Base-by-base conservation (phyloP, 2,797 vertebrate species). In the Phaenicophaeus curvirostris region DNA sequence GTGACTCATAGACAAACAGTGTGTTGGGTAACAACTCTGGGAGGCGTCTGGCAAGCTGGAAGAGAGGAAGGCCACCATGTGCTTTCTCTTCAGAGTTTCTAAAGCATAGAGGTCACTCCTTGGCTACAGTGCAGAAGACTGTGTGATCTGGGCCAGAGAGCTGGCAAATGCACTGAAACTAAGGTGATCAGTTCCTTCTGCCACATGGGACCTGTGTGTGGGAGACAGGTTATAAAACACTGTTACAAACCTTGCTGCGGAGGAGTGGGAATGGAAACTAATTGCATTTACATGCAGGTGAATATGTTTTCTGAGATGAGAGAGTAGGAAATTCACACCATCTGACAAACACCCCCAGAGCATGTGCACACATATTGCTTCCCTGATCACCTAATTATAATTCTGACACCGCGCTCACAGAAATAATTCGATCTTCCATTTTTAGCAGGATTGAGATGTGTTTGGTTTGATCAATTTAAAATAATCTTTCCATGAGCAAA, bases 301-400 rank as follows among this genome's bases (percentile, higher is more conserved):
- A 92, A 71, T 68, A n/a, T 65, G 54, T 80, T 92, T 92, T 85
- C 75, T 68, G 90, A 92, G 65, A 61, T 74, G 90, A 80, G 58
- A 82, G 48, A 39, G 41, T 37, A 48, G 69, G 90, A 94, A 77
- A 71, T 72, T 94, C 72, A 75, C 73, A 75, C 88, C 25, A 54
- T 92, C 92, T 95, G 72, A 74, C 78, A 85, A 77, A 93, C 94
- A 80, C 88, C 72, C 61, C 78, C 68, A 41, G 74, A 95, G 58
- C 72, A 51, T 55, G 75, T 93, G 61, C 54, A 58, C 68, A 72
- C 44, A 2, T n/a, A 68, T 80, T 54, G 24, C 81, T 82, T 94
- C 72, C 31, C 42, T 31, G 39, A 42, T 95, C 44, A 25, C 67
- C 66, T 90, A 63, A 57, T 93, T 92, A 65, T 71, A 92, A 85